Base-by-base conservation (phyloP, 2,797 vertebrate species). In the Oreochromis mossambicus region DNA sequence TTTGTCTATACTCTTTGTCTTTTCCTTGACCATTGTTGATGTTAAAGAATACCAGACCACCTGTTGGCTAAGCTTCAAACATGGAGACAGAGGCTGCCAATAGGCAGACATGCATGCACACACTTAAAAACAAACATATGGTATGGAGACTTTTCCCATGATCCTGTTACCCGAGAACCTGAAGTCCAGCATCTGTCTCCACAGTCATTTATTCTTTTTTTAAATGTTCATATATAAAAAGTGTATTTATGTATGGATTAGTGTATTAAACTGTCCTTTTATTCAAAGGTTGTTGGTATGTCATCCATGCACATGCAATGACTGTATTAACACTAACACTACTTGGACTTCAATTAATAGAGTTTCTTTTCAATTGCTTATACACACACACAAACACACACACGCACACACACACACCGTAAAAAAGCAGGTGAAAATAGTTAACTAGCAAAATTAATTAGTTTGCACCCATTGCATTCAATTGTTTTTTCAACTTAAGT, bases 61-160 rank as follows among this genome's bases (percentile, higher is more conserved):
- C 87, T 86, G 77, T 88, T 90, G 87, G 86, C 79, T 76, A 10
- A 17, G 83, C 84, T 83, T 92, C 78, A 89, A 83, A 87, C 83
- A 82, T 7, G 21, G 21, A 88, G 43, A 79, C 83, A 85, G 29
- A 84, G 19, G 79, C 79, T 10, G 14, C 58, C 81, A 73, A 55
- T n/a, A 75, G 52, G 55, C 51, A 73, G 50, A 91, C 86, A 78
- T 10, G 9, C 51, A 32, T 79, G 21, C 51, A 82, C 54, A 46
- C 43, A 56, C 78, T 87, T 81, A 63, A 84, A 83, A 81, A 81
- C 80, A 82, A 36, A 76, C 70, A 86, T 83, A 85, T 80, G 85
- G 66, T 58, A 77, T 79, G 82, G 52, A 83, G 41, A 29, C 56
- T 51, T 90, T 78, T 43, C 8, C 55, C 14, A 1, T 58, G 83